A percentile compares a stretch with the other conserved stretches of the same genome.
phyloP scores from a whole-genome alignment of 2,888 invertebrate species.

The Malthinus seriepunctatus region DNA sequence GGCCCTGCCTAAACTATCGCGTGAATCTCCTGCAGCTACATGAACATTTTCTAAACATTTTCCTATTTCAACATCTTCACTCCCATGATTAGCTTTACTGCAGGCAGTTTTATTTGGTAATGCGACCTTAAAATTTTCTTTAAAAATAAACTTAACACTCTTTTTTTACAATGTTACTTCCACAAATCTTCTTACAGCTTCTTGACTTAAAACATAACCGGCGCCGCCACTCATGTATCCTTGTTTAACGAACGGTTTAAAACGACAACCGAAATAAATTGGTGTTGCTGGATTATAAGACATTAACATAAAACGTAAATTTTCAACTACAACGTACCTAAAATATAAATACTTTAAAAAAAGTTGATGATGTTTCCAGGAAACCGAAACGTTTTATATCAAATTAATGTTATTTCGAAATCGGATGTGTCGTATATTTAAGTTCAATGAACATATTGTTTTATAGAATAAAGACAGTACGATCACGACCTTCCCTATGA shows the following conservation, averaged over 20 bases:
- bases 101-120: conserved; percentile 72
- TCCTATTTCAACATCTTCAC: conserved; percentile 92
- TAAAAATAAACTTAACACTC: background rate
- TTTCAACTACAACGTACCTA: conserved; percentile 93
- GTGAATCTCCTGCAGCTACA: conserved; percentile 84
- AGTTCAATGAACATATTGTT: too few relatives aligned
- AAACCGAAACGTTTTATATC: too few relatives aligned
- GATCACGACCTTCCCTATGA: too few relatives aligned
- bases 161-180: too few relatives aligned
- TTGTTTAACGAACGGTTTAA: conserved; percentile 81
- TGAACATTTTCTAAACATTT: conserved; percentile 84
- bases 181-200: conserved; percentile 78
- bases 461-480: too few relatives aligned
- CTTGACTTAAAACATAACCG: conserved; percentile 92
- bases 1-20: conserved; percentile 82
- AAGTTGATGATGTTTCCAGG: too few relatives aligned
- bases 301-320: conserved; percentile 86
- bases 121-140: too few relatives aligned
- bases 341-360: too few relatives aligned
- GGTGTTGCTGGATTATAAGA: conserved; percentile 74
- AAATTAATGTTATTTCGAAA: too few relatives aligned
- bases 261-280: conserved; percentile 88
- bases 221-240: conserved; percentile 94
- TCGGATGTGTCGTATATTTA: too few relatives aligned
- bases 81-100: conserved; percentile 69